Base-by-base conservation (phyloP, 2,113 vertebrate genomes). In the Camelus bactrianus region DNA sequence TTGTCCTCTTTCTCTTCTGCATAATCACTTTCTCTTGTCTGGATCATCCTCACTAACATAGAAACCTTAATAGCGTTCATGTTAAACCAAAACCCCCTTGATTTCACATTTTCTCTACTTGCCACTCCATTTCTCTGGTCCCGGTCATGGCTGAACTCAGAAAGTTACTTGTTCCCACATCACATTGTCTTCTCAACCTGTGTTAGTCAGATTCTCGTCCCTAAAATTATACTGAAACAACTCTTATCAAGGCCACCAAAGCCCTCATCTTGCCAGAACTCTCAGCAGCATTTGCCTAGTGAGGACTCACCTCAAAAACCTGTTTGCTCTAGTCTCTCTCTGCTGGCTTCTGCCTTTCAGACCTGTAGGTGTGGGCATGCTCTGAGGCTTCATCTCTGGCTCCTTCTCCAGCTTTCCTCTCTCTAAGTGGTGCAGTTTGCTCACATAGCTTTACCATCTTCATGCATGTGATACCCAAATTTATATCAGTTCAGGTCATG, bases 41-140 rank as follows among this genome's bases (percentile, higher is more conserved):
- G n/a, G 26, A 42, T 81, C 35, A 20, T 97, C 93, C 24, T 93
- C 16, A 58, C 89, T 81, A 90, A 91, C 42, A 24, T 7, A 77
- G 58, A 85, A 77, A 67, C 20, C 38, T 70, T 75, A 92, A 62
- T 14, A 85, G 46, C 38, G 62, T 9, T 96, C 11, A 70, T 70
- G 10, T 84, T 88, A 86, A 35, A 35, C 20, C 76, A 65, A 81
- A 48, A 67, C 24, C 24, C 5, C 4, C 12, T 64, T 52, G 17
- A 32, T 50, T 26, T 20, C 24, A 26, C 35, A 6, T 90, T 87
- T 88, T 88, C n/a, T 93, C 30, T 93, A 83, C 56, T 70, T 89
- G 54, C 42, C 32, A 79, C 13, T 42, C 38, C 35, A 60, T 87
- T 84, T 91, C 30, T 91, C 24, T 64, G 20, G 5, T 67, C 26